Evolutionary conservation across 2,113 vertebrate species (phyloP).

Genomic region (Pseudorasbora parva): DNA sequence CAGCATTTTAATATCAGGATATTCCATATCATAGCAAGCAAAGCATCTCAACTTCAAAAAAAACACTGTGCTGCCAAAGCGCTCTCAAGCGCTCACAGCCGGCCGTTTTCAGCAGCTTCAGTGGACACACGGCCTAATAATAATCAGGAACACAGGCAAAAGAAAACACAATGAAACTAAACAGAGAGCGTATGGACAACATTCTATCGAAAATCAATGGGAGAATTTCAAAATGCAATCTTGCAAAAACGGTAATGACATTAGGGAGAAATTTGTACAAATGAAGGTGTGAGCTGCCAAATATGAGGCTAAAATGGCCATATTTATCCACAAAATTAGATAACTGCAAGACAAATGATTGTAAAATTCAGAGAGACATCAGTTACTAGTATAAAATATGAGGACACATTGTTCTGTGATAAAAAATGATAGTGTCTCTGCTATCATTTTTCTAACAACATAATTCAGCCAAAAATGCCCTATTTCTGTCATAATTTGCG

Average conservation of each 20-base stretch:
- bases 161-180: no score
- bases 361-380: background rate
- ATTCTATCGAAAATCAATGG: background rate
- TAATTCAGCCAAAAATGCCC: background rate
- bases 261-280: background rate
- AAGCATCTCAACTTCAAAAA: no score
- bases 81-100: no score
- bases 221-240: background rate
- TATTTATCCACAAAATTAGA: background rate
- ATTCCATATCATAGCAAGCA: no score
- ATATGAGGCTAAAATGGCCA: background rate
- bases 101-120: no score
- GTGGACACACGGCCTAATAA: no score
- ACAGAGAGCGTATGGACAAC: background rate
- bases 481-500: background rate
- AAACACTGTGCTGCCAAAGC: no score
- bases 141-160: no score
- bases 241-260: background rate
- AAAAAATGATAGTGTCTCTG: no score
- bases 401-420: background rate
- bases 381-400: background rate
- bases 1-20: no score
- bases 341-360: background rate
- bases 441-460: background rate
- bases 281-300: background rate